phyloP scores from a whole-genome alignment of 2,797 vertebrate genomes.

The Aldrovandia affinis region DNA sequence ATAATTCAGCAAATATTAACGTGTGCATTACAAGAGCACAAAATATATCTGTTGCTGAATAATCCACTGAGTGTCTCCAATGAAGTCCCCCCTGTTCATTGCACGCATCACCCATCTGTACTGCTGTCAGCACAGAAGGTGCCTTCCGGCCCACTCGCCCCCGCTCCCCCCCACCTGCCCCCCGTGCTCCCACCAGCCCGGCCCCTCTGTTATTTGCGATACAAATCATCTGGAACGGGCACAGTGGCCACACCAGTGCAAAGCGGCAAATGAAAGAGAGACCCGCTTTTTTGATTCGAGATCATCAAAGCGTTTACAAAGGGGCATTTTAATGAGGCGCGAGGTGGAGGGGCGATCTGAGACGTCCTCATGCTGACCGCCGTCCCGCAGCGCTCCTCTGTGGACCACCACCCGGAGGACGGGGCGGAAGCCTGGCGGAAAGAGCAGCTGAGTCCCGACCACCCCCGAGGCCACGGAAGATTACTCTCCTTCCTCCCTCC shows the following conservation, averaged over 20 bases:
- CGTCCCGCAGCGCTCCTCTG: background rate
- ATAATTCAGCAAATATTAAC: conserved; percentile 52
- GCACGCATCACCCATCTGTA: conserved; percentile 59
- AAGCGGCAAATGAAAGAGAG: background rate
- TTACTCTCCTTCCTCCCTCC: background rate
- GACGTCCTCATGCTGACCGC: background rate
- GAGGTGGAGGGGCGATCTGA: background rate
- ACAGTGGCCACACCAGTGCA: background rate
- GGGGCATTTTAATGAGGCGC: background rate
- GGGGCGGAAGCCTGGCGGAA: conserved; percentile 55
- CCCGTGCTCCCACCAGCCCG: conserved; percentile 50
- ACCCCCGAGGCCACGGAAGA: too few relatives aligned
- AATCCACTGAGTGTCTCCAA: conserved; percentile 39
- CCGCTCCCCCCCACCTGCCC: conserved; percentile 57
- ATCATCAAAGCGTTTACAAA: background rate
- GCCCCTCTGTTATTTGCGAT: conserved; percentile 55
- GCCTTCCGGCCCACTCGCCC: too few relatives aligned
- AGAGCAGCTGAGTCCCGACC: conserved; percentile 64
- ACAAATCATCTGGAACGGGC: conserved; percentile 39
- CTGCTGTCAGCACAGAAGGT: conserved; percentile 55
- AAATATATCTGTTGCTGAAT: conserved; percentile 54
- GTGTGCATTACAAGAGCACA: conserved; percentile 57
- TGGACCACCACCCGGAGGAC: conserved; percentile 32
- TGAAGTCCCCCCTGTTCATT: conserved; percentile 49
- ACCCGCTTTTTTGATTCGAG: background rate